Base-by-base conservation (phyloP, 1,140 invertebrate species). In the Drosophila virilis region DNA sequence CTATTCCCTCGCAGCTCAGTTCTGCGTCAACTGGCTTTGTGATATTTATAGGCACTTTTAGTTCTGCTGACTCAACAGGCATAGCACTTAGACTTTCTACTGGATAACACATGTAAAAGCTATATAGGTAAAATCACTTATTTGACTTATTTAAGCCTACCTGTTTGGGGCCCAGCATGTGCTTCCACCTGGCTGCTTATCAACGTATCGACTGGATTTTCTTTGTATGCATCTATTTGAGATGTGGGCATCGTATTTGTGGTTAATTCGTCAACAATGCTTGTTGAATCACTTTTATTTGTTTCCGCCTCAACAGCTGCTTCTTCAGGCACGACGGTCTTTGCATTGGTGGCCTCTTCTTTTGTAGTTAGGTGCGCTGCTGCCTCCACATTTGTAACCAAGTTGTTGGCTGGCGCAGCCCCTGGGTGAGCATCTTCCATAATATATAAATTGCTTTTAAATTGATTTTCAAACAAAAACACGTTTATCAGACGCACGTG, bases 401-500 rank as follows among this genome's bases (percentile, higher is more conserved):
- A 17, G n/a, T 17, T 38, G 4, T 35, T 32, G 28, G 15, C 35
- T 35, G 57, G 13, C 37, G 45, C 65, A 60, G 37, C 42, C 9
- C 37, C 35, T 42, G 65, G 50, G 55, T 55, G 57, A 42, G 38
- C 65, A 48, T 8, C 51, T 55, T 54, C 57, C 71, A 74, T 69
- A 12, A 0, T 62, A 57, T 22, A 48, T 1, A n/a, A 40, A 22
- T 32, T 0, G 3, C 2, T 37, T 22, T 22, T 12, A 17, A 22
- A 12, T 17, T 12, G n/a, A 37, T 58, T 35, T n/a, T 10, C 12
- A 37, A 60, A 54, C 15, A 46, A 15, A 22, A 58, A 9, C 50
- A 54, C 57, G 62, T 32, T 52, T 37, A 37, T 8, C 35, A 40
- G 32, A 37, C 42, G 57, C 71, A 74, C 71, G 71, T 74, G 71